Evolutionary conservation across 1,140 invertebrate species (phyloP), one percentile per base, ranked within the genome.

Genomic region (Rhagoletis pomonella): DNA sequence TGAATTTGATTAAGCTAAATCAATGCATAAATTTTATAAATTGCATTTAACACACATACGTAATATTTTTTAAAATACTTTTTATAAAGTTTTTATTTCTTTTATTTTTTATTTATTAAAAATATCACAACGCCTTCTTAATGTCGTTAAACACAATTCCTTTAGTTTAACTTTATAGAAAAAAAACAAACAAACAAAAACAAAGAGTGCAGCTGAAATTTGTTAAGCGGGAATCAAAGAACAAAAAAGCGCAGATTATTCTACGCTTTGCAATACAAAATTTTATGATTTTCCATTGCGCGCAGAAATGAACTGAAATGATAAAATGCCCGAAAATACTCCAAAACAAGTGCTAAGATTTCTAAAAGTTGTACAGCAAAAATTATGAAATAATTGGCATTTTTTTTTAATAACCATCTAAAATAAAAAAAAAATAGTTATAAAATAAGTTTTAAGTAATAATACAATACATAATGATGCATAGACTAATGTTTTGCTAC

Each of bases 71-170:
- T 55, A 5, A 55, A 55, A 55, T 55, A 55, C 50, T 29, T 29
- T 29, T 29, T 81, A 47, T 81, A 73, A 12, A n/a, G 17, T 67
- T 67, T 67, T 67, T 67, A 19, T 67, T 29, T 39, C 4, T 67
- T 67, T 29, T 67, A 14, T 67, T 67, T n/a, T n/a, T 17, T 81
- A 12, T 81, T 81, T 50, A 50, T 81, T 87, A 65, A 69, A 69
- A 87, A 87, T 87, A 87, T 87, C 87, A 87, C 87, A 87, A 87
- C 87, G 87, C 87, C 73, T 87, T 87, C 73, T 87, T 50, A 81
- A 81, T 81, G 73, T 55, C 17, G 73, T 55, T 81, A 58, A 81
- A 81, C 50, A 58, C 73, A 81, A 81, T 81, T 81, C 73, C 50
- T 58, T 55, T 81, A 81, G 73, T 81, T 55, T 19, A 81, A 50